A percentile compares a stretch with the other conserved stretches of the same genome.
phyloP scores from a whole-genome alignment of 2,888 invertebrate species.

The Bibio marci region DNA sequence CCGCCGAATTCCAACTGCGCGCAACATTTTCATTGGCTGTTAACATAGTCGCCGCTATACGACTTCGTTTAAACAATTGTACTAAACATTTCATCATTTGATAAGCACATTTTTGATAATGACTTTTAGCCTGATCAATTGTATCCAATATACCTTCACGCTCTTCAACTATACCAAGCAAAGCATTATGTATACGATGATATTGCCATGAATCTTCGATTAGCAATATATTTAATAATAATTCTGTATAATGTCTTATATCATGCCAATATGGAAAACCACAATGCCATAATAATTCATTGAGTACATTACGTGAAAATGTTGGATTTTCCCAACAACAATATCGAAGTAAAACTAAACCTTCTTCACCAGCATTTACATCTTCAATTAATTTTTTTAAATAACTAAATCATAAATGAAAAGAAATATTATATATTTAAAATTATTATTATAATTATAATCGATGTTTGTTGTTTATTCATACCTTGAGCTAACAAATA shows the following conservation, averaged over 20 bases:
- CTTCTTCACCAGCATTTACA: constrained; percentile 81
- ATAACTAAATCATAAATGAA: constrained; percentile 36
- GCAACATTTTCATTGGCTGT: constrained; percentile 61
- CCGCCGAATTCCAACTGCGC: constrained; percentile 74
- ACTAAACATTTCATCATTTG: constrained; percentile 94
- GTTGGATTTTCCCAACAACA: constrained; percentile 95
- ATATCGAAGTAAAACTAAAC: constrained; percentile 75
- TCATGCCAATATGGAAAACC: constrained; percentile 84
- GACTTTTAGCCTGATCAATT: constrained; percentile 78
- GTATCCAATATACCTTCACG: constrained; percentile 87
- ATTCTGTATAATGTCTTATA: constrained; percentile 78
- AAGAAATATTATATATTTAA: constrained; percentile 5
- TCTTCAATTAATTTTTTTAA: constrained; percentile 93
- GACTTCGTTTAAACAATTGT: constrained; percentile 71
- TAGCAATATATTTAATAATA: constrained; percentile 67
- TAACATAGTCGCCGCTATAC: constrained; percentile 62
- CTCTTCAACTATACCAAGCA: constrained; percentile 72
- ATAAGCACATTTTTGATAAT: constrained; percentile 93
- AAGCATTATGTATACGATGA: constrained; percentile 81
- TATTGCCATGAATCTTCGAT: constrained; percentile 95
- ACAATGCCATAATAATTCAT: constrained; percentile 82
- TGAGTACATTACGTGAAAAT: constrained; percentile 75
- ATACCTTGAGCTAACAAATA: constrained; percentile 68
- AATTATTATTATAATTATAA: not conserved
- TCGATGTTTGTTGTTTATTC: constrained; percentile 11